Conservation (phyloP, 2,113 vertebrate genomes). For the Percina caprodes region DNA sequence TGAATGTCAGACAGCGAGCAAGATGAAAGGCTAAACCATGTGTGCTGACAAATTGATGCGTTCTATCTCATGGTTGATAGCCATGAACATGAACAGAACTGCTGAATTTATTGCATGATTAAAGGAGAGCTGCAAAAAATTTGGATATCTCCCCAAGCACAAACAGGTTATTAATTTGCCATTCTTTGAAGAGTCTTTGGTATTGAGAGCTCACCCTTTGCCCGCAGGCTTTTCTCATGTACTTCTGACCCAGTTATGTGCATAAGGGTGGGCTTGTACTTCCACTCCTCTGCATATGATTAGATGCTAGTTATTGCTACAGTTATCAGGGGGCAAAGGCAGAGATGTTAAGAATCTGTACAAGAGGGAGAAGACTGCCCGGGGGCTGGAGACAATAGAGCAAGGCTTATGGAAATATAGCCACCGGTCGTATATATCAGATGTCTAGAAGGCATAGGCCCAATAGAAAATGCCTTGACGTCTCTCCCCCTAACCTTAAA, state of each 20-base stretch:
- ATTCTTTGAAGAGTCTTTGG: conserved; percentile 59
- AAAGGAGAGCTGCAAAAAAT: conserved; percentile 35
- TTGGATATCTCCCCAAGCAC: conserved; percentile 42
- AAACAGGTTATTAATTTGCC: conserved; percentile 56
- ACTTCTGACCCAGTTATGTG: conserved; percentile 65
- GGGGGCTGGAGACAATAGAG: conserved; percentile 56
- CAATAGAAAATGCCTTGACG: conserved; percentile 14
- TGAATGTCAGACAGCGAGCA: conserved; percentile 18
- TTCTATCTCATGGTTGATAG: conserved; percentile 22
- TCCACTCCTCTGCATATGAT: conserved; percentile 53
- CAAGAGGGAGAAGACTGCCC: conserved; percentile 30
- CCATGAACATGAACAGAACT: background rate
- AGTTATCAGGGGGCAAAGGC: conserved; percentile 31
- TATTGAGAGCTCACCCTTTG: conserved; percentile 56
- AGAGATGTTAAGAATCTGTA: conserved; percentile 38
- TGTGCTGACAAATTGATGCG: conserved; percentile 27
- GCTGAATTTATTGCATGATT: conserved; percentile 51
- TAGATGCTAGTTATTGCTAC: conserved; percentile 46
- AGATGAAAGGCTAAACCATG: conserved; percentile 48
- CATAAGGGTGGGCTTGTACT: conserved; percentile 46
- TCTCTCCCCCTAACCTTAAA: conserved; percentile 26
- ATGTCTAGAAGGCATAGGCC: conserved; percentile 14
- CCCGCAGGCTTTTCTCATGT: conserved; percentile 56
- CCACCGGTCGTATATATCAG: conserved; percentile 24
- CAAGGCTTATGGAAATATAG: conserved; percentile 39